These are phyloP conservation scores for Typhlichthys eigenmanni DNA, from an alignment of 2,797 vertebrate species.

Conservation along the genomic window DNA sequence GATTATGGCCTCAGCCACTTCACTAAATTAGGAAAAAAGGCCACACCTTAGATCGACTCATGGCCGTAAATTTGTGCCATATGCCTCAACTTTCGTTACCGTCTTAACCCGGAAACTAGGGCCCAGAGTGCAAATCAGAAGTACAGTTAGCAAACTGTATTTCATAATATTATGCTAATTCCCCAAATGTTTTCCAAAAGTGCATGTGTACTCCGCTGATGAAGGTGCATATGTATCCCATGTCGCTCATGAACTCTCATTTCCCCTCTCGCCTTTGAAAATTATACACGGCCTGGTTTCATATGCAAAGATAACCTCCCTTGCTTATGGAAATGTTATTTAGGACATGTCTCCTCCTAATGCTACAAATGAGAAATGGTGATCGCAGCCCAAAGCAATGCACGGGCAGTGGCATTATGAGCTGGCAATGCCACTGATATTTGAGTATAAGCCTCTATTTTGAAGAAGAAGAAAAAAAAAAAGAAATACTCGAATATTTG, in stretches of 20 bases:
- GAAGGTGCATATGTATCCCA: constrained; percentile 49
- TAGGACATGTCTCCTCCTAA: constrained; percentile 60
- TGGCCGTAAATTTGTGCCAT: too few species aligned
- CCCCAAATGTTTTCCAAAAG: constrained; percentile 45
- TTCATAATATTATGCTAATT: constrained; percentile 55
- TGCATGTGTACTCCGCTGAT: constrained; percentile 38
- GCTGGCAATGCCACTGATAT: constrained; percentile 63
- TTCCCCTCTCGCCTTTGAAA: constrained; percentile 42
- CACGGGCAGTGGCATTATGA: constrained; percentile 29
- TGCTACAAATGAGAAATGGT: constrained; percentile 76
- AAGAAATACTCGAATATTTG: constrained; percentile 87
- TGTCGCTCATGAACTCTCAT: constrained; percentile 25
- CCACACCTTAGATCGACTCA: too few species aligned
- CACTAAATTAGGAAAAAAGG: too few species aligned
- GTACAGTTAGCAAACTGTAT: constrained; percentile 1
- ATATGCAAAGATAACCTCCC: constrained; percentile 62
- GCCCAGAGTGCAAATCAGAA: too few species aligned
- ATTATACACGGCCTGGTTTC: constrained; percentile 62
- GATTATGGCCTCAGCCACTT: too few species aligned
- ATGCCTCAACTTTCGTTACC: too few species aligned
- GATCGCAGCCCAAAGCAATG: constrained; percentile 68
- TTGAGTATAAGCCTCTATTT: constrained; percentile 85
- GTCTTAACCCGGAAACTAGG: too few species aligned
- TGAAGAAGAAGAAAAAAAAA: constrained; percentile 80
- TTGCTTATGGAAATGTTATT: constrained; percentile 65